Evolutionary conservation across 2,113 vertebrate species (phyloP).

Genomic region (Solenodon paradoxus): DNA sequence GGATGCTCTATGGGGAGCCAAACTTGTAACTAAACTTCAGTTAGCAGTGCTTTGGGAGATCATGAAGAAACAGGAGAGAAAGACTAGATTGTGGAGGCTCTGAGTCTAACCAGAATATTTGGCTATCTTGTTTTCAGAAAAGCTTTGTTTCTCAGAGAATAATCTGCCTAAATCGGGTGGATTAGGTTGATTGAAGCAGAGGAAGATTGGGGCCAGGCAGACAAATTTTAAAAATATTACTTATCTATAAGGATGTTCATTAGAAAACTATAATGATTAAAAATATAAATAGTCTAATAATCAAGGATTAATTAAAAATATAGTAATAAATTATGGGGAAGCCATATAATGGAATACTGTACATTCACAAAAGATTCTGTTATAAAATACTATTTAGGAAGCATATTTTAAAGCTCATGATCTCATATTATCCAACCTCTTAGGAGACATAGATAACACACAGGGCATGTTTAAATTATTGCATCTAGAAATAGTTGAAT

Average conservation of each 20-base stretch:
- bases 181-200: background rate
- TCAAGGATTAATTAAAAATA: background rate
- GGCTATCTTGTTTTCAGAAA: background rate
- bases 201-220: background rate
- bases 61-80: background rate
- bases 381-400: background rate
- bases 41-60: background rate
- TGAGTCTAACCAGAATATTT: background rate
- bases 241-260: slow-evolving; percentile 33
- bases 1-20: background rate
- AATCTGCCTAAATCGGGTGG: background rate
- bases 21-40: background rate
- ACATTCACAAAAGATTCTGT: slow-evolving; percentile 14
- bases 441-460: background rate
- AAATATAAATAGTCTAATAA: background rate
- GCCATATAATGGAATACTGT: background rate
- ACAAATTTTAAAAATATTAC: background rate
- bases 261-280: background rate
- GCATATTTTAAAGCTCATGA: slow-evolving; percentile 7
- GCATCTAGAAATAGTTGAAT: background rate
- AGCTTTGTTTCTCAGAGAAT: background rate
- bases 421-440: slow-evolving; percentile 15
- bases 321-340: background rate
- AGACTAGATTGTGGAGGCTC: background rate
- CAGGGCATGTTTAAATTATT: background rate